Base-by-base conservation (phyloP, 1,140 invertebrate species). In the Drosophila auraria region DNA sequence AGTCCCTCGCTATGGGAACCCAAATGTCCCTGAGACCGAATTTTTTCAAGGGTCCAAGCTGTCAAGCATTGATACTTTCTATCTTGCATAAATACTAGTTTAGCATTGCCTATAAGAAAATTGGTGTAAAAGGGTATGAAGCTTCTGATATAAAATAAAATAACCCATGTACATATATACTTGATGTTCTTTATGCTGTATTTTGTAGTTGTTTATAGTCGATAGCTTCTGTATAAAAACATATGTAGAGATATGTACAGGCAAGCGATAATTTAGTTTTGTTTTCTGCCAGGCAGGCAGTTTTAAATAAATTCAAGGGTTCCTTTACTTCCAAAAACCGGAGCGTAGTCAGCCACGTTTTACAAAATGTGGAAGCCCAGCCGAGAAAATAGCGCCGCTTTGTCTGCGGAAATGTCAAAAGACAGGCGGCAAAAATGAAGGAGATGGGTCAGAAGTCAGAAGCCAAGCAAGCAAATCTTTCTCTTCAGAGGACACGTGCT, bases 331-430 rank as follows among this genome's bases (percentile, higher is more conserved):
- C 49, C 44, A 50, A 44, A 23, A 36, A 38, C 25, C 23, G 30
- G 20, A 42, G 53, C 33, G 33, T 38, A 9, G 59, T 62, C 61
- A 64, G 64, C 40, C 66, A 51, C 36, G 44, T 56, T 49, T 47
- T 40, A 51, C 63, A 42, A 54, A 62, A 54, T 78, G 51, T 40
- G 64, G 74, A 75, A 61, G 57, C n/a, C 44, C 25, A 44, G 61
- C 15, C 45, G 58, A 60, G 68, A 60, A 78, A 80, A 62, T 45
- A 80, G 69, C 86, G 84, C 78, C 84, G 57, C 62, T 63, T 60
- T 84, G 84, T 89, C 86, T 89, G 66, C 42, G 56, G 65, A 70
- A 62, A 82, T 73, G 81, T 70, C 81, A 83, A 79, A 62, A 60
- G 76, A 69, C 82, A 53, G 71, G 60, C 45, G 70, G 42, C 20